Evolutionary conservation across 2,888 invertebrate species (phyloP).

Genomic region (Clepsis dumicolana): DNA sequence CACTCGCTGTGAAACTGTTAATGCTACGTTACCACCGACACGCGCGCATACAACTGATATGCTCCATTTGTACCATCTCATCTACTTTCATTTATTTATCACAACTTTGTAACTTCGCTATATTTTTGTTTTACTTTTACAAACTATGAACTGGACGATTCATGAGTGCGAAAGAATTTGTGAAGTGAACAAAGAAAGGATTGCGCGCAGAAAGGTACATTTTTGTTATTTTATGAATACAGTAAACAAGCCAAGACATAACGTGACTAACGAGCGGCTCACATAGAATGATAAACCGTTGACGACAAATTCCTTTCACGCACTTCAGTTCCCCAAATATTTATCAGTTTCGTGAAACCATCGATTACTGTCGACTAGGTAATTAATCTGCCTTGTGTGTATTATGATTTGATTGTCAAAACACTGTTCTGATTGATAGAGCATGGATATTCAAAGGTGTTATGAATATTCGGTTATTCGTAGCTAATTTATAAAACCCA

Average conservation of each 20-base stretch:
- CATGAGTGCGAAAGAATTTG: conserved; percentile 72
- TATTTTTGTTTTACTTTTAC: conserved; percentile 34
- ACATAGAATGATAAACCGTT: conserved; percentile 9
- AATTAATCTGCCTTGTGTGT: conserved; percentile 42
- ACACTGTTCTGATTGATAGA: neutral
- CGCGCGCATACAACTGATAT: conserved; percentile 52
- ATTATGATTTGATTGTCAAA: conserved; percentile 25
- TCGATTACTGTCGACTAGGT: conserved; percentile 36
- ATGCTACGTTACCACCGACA: conserved; percentile 60
- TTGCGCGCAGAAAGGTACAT: conserved; percentile 73
- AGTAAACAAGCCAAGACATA: neutral
- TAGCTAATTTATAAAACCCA: neutral
- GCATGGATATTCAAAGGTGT: conserved; percentile 1
- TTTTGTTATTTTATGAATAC: neutral
- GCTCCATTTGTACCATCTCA: conserved; percentile 25
- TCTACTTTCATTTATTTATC: conserved; percentile 18
- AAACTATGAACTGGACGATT: conserved; percentile 51
- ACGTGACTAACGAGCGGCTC: neutral
- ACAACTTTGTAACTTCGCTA: conserved; percentile 20
- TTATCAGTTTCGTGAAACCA: conserved; percentile 29
- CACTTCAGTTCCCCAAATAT: conserved; percentile 38
- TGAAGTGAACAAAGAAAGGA: conserved; percentile 81
- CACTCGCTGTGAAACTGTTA: conserved; percentile 62
- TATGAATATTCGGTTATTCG: neutral
- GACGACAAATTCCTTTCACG: conserved; percentile 35